Conservation (phyloP, 2,888 invertebrate species). For the Vanessa cardui region DNA sequence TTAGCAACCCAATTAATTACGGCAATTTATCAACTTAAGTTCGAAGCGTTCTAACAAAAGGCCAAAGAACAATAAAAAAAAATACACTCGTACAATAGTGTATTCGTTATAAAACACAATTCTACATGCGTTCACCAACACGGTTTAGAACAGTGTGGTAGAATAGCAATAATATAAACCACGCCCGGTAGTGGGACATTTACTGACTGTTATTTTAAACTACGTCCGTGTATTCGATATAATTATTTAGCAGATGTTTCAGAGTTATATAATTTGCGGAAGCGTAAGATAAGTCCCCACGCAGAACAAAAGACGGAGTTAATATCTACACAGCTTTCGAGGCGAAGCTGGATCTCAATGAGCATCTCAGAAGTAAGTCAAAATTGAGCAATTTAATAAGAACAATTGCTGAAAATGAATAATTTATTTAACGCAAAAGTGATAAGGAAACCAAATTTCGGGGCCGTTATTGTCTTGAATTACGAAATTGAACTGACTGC, state of each 20-base stretch:
- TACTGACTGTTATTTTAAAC: no score
- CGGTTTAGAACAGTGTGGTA: no score
- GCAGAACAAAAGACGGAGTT: slow-evolving; percentile 37
- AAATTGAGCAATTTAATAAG: slow-evolving; percentile 38
- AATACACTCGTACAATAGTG: background rate
- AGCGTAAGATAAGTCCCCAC: slow-evolving; percentile 17
- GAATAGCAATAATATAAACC: no score
- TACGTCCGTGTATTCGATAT: no score
- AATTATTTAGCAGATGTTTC: background rate
- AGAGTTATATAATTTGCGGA: background rate
- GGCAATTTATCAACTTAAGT: slow-evolving; percentile 36
- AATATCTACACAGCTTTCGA: slow-evolving; percentile 32
- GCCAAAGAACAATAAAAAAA: background rate
- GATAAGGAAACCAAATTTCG: slow-evolving; percentile 29
- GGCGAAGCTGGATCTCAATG: slow-evolving; percentile 37
- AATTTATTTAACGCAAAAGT: slow-evolving; percentile 41
- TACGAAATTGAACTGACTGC: slow-evolving; percentile 47
- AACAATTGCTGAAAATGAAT: slow-evolving; percentile 39
- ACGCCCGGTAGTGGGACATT: no score
- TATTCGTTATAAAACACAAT: background rate
- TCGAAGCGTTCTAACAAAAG: background rate
- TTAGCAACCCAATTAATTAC: slow-evolving; percentile 42
- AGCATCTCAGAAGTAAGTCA: slow-evolving; percentile 34
- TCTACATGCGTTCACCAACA: no score
- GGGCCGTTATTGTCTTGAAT: slow-evolving; percentile 46